phyloP scores from a whole-genome alignment of 1,140 invertebrate species.

The Aphis gossypii region DNA sequence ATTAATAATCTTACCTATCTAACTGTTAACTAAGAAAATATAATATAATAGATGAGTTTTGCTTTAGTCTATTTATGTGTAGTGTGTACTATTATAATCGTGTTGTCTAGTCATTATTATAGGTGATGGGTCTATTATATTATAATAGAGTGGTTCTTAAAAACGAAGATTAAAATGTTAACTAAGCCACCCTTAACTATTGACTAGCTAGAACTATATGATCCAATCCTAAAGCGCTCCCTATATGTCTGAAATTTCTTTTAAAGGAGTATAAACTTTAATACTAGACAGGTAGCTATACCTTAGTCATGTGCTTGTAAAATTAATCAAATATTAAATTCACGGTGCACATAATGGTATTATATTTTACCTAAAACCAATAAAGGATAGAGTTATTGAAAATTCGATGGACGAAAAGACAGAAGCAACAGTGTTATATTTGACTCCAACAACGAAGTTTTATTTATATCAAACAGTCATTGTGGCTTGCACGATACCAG shows the following conservation, averaged over 20 bases:
- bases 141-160: neutral
- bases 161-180: neutral
- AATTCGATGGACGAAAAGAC: too few relatives aligned
- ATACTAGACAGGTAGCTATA: too few relatives aligned
- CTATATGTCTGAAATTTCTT: neutral
- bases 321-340: neutral
- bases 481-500: neutral
- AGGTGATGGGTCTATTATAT: neutral
- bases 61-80: neutral
- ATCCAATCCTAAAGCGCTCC: neutral
- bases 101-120: neutral
- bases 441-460: too few relatives aligned
- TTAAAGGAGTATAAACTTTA: too few relatives aligned
- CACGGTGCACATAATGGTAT: too few relatives aligned
- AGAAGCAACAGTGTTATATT: too few relatives aligned
- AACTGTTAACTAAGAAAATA: too few relatives aligned
- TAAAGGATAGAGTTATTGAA: too few relatives aligned
- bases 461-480: too few relatives aligned
- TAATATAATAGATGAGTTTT: neutral
- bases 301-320: neutral
- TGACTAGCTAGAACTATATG: neutral
- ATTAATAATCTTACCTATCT: too few relatives aligned
- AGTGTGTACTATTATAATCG: neutral
- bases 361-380: too few relatives aligned
- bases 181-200: neutral